These are phyloP conservation scores for Colinus virginianus DNA, from an alignment of 2,113 vertebrate species.

Conservation along the genomic window DNA sequence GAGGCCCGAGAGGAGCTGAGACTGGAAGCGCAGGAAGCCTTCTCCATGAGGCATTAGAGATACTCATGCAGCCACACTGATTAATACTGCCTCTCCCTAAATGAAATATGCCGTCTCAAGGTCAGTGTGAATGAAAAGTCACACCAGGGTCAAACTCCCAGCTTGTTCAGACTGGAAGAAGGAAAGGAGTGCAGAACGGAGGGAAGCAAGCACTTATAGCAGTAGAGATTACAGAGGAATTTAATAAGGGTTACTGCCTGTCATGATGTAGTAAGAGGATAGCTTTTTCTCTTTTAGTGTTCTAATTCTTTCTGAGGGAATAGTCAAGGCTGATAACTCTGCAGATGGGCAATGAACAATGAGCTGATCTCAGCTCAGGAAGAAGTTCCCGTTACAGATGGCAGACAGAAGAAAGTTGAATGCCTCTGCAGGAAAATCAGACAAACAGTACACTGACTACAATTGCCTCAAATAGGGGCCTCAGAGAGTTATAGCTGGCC, in stretches of 20 bases:
- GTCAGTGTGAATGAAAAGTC: background rate
- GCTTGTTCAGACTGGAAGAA: background rate
- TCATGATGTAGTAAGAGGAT: background rate
- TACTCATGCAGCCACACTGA: slow-evolving; percentile 38
- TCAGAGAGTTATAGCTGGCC: background rate
- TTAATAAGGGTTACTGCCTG: background rate
- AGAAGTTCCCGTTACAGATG: background rate
- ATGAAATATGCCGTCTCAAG: slow-evolving; percentile 34
- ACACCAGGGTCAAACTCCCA: background rate
- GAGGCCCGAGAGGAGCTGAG: background rate
- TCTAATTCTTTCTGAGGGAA: background rate
- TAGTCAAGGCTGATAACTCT: background rate
- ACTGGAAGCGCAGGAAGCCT: slow-evolving; percentile 65
- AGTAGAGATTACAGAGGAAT: background rate
- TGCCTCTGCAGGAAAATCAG: background rate
- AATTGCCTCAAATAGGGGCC: background rate
- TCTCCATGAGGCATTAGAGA: slow-evolving; percentile 58
- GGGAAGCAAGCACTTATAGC: background rate
- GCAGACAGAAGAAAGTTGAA: background rate
- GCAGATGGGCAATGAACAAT: background rate
- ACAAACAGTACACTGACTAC: background rate
- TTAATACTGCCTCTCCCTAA: slow-evolving; percentile 61
- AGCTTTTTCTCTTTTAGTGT: background rate
- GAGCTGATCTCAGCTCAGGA: background rate
- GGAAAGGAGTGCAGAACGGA: background rate